Evolutionary conservation across 2,888 invertebrate species (phyloP).

Genomic region (Tenodera sinensis): DNA sequence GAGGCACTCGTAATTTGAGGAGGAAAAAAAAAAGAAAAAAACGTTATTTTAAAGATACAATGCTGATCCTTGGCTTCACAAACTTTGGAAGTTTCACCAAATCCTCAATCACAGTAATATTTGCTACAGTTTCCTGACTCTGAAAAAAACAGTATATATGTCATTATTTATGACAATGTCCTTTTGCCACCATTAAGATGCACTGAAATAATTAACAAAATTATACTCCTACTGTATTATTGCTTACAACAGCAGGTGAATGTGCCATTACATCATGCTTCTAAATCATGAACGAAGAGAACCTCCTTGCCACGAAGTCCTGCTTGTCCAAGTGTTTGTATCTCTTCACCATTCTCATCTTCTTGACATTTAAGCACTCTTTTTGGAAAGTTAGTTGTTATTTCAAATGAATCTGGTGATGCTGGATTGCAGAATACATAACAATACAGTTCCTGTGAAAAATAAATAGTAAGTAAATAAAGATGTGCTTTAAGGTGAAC

Average conservation of each 20-base stretch:
- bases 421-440: conserved; percentile 94
- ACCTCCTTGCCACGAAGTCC: conserved; percentile 88
- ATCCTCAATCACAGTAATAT: neutral
- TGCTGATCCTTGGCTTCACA: neutral
- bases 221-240: neutral
- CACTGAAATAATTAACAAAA: neutral
- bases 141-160: neutral
- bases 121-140: neutral
- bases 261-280: conserved; percentile 52
- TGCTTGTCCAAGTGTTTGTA: conserved; percentile 65
- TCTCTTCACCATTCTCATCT: conserved; percentile 43
- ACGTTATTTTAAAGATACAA: neutral
- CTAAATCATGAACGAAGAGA: conserved; percentile 89
- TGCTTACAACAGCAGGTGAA: neutral
- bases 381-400: conserved; percentile 93
- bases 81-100: neutral
- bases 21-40: no score
- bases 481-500: neutral
- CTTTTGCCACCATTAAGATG: neutral
- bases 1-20: neutral
- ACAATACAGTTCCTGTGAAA: conserved; percentile 82
- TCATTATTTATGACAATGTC: neutral
- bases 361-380: conserved; percentile 71
- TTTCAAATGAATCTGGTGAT: conserved; percentile 90
- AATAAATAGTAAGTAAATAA: conserved; percentile 20